A percentile compares a stretch with the other conserved stretches of the same genome.
Conservation (phyloP, 2,113 vertebrate species). For the Narcine bancroftii region DNA sequence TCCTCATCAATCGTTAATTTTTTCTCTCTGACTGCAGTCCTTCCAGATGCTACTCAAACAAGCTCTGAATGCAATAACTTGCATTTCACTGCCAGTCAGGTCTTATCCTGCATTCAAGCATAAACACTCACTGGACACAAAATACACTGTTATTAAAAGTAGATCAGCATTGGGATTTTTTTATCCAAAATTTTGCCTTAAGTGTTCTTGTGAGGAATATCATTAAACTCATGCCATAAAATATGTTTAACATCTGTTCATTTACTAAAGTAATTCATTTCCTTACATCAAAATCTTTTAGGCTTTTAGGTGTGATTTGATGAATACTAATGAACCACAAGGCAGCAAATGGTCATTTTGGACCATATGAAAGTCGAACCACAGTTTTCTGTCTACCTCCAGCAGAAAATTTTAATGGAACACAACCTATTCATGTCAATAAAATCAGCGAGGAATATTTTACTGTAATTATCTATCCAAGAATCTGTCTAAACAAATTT, state of each 20-base stretch:
- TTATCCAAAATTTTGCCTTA: neutral
- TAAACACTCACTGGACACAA: neutral
- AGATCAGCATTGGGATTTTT: neutral
- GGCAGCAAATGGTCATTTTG: conserved; percentile 30
- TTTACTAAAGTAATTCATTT: neutral
- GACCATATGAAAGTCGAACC: conserved; percentile 16
- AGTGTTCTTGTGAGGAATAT: neutral
- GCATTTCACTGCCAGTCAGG: neutral
- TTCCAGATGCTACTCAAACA: neutral
- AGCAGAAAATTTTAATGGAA: conserved; percentile 35
- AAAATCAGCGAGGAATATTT: neutral
- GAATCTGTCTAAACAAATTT: neutral
- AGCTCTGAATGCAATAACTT: neutral
- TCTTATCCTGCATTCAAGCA: neutral
- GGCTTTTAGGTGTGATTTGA: neutral
- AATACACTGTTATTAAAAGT: neutral
- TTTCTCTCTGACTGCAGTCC: neutral
- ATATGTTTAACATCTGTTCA: neutral
- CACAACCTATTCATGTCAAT: neutral
- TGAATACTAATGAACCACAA: conserved; percentile 18
- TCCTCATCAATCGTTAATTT: neutral
- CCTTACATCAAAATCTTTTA: conserved; percentile 20
- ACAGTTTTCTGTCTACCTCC: conserved; percentile 15
- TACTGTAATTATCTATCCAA: neutral
- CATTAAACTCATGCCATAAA: neutral